Percentiles rank a stretch among this genome's conserved stretches.
Conservation (phyloP, 2,888 invertebrate species). For the Diachrysia chrysitis region DNA sequence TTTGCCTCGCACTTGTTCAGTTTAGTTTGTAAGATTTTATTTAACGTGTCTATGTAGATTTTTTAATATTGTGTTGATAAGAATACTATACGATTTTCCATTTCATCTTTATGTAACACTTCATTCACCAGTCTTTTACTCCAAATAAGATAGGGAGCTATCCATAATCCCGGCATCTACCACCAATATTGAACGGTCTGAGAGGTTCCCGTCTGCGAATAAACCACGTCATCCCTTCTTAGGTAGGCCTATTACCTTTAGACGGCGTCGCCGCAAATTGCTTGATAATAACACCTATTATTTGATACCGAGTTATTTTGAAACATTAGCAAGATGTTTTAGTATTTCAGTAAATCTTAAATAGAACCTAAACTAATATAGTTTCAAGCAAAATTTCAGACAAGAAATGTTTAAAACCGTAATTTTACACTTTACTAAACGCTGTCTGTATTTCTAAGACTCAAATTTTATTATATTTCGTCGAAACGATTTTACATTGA, state of each 20-base stretch:
- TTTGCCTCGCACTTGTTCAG: too few species aligned
- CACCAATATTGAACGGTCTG: background rate
- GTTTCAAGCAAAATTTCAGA: background rate
- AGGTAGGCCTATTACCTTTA: background rate
- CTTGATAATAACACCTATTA: background rate
- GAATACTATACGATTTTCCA: background rate
- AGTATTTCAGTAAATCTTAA: background rate
- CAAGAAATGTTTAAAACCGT: background rate
- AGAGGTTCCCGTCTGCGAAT: background rate
- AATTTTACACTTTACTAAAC: background rate
- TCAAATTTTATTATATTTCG: background rate
- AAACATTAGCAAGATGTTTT: background rate
- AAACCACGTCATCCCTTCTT: constrained; percentile 2
- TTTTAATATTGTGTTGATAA: too few species aligned
- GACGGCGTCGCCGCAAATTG: background rate
- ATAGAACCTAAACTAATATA: constrained; percentile 1
- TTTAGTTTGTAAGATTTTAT: background rate
- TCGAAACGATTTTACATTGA: constrained; percentile 13
- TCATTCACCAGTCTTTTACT: background rate
- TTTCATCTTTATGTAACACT: background rate
- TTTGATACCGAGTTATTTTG: background rate
- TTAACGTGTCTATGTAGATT: background rate
- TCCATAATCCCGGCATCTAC: background rate
- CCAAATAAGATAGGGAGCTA: background rate
- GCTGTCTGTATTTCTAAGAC: background rate